Conservation (phyloP, 2,797 vertebrate species). For the Pseudotriccus pelzelni region DNA sequence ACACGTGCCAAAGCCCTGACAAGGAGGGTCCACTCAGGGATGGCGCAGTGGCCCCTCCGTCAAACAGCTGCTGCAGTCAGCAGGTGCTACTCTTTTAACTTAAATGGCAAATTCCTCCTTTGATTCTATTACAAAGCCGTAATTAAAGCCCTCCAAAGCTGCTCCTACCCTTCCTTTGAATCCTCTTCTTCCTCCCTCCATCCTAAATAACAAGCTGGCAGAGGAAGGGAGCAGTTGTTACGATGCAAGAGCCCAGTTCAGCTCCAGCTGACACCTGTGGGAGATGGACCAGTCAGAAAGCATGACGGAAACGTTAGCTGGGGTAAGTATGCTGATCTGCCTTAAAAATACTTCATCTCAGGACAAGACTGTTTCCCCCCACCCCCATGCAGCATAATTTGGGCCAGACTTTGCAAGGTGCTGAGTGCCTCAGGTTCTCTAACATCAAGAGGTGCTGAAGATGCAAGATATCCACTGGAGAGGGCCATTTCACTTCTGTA, state of each 20-base stretch:
- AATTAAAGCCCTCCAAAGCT: neutral
- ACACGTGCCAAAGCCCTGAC: neutral
- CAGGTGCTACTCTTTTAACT: neutral
- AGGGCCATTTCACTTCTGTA: slow-evolving; percentile 16
- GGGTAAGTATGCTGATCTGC: neutral
- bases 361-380: neutral
- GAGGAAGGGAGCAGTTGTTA: slow-evolving; percentile 1
- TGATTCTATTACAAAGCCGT: neutral
- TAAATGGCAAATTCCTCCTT: neutral
- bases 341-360: neutral
- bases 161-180: neutral
- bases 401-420: slow-evolving; percentile 60
- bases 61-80: neutral
- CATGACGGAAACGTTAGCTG: neutral
- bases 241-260: neutral
- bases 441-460: slow-evolving; percentile 31
- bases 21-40: neutral
- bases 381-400: slow-evolving; percentile 44
- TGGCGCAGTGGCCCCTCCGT: neutral
- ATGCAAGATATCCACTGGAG: slow-evolving; percentile 21
- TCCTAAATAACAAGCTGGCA: neutral
- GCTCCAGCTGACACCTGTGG: neutral
- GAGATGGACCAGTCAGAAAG: neutral
- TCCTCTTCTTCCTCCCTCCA: neutral
- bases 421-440: slow-evolving; percentile 50